A percentile compares a stretch with the other conserved stretches of the same genome.
These are phyloP conservation scores for Ditula angustiorana DNA, from an alignment of 2,888 invertebrate genomes.

Conservation along the genomic window DNA sequence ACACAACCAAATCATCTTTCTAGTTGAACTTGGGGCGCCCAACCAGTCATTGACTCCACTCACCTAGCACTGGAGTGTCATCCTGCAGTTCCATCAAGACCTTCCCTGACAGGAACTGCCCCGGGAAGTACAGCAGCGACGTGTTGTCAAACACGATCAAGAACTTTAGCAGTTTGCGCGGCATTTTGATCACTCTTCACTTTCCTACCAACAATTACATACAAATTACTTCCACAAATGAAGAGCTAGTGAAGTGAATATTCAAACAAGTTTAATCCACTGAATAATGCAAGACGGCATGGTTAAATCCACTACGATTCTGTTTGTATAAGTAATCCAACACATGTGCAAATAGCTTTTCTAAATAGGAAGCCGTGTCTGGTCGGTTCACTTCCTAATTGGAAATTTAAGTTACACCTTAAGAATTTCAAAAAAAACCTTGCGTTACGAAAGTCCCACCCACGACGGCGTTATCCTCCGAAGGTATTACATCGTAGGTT, in stretches of 20 bases:
- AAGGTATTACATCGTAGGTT: constrained; percentile 67
- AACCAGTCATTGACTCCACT: too few relatives aligned
- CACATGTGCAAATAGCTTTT: constrained; percentile 32
- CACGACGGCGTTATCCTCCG: constrained; percentile 64
- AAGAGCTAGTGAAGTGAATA: constrained; percentile 9
- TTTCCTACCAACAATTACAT: constrained; percentile 15
- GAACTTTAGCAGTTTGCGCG: constrained; percentile 95
- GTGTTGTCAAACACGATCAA: constrained; percentile 97
- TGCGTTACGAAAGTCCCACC: constrained; percentile 68
- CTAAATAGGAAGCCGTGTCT: constrained; percentile 19
- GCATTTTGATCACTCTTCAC: constrained; percentile 83
- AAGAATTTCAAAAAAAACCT: constrained; percentile 53
- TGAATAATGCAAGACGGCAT: constrained; percentile 25
- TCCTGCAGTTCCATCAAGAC: constrained; percentile 97
- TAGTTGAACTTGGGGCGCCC: too few relatives aligned
- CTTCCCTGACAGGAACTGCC: constrained; percentile 96
- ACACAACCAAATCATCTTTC: too few relatives aligned
- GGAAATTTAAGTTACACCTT: constrained; percentile 40
- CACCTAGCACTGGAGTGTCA: constrained; percentile 95
- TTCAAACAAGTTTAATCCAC: constrained; percentile 5
- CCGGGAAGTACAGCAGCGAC: constrained; percentile 96
- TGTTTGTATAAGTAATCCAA: constrained; percentile 17
- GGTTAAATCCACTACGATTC: constrained; percentile 3
- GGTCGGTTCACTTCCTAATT: constrained; percentile 28
- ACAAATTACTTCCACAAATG: not conserved